Evolutionary conservation across 1,140 invertebrate genomes (phyloP), one percentile per base, ranked within the genome.

Genomic region (Drosophila athabasca): DNA sequence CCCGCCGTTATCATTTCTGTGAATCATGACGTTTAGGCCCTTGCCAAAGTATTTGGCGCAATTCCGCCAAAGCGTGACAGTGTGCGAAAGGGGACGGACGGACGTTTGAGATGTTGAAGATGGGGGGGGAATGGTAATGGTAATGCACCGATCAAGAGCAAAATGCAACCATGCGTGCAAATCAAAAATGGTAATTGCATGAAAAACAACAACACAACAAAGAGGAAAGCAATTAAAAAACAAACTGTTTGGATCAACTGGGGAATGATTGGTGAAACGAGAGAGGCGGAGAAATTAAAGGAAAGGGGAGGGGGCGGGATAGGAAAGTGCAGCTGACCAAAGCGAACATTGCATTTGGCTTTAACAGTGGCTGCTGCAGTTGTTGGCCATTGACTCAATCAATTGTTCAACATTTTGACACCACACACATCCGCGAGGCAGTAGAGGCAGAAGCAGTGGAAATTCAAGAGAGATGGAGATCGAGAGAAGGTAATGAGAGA

Each of bases 21-120:
- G 41, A 8, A 11, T 35, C 13, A 48, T 48, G 44, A 52, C 48
- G 60, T 45, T 31, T 59, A 68, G 74, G 74, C 62, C 39, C 53
- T 85, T 74, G 81, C 80, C 81, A 84, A 85, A 55, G 59, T 85
- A 85, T 85, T 85, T 85, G 81, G 81, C 73, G 81, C 77, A 74
- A 81, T 81, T 85, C 68, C 81, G 81, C 57, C 55, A 84, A 84
- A 84, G 81, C 80, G 79, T 82, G 82, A 82, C 79, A 73, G 24
- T 26, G 24, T 26, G 24, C 5, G 24, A 26, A 26, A 26, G 73
- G 41, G 51, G 31, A 39, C 35, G 35, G 5, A 13, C 5, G 51
- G 31, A 39, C 35, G 35, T 13, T 39, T 5, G 35, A 13, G 2
- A 11, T 11, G 35, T 2, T 39, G 4, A 11, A 13, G 35, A 39